Percentiles rank a stretch among this genome's conserved stretches.
phyloP scores from a whole-genome alignment of 2,888 invertebrate species.

The Tortricodes alternella region DNA sequence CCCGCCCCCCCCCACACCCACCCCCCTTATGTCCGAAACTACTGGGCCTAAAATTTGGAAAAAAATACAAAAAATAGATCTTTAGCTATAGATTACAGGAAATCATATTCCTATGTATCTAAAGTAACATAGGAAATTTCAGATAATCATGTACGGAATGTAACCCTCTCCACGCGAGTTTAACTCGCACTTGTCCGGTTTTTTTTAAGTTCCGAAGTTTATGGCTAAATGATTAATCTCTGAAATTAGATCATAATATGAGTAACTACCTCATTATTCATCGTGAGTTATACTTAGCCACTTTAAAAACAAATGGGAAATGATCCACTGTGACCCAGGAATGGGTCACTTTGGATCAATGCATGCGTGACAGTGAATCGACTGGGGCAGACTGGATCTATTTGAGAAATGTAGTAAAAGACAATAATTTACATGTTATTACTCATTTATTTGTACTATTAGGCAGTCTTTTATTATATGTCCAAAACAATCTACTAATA shows the following conservation, averaged over 20 bases:
- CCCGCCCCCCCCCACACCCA: too few species aligned
- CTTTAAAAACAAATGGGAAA: slow-evolving; percentile 20
- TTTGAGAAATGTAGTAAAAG: slow-evolving; percentile 6
- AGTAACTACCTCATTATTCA: slow-evolving; percentile 5
- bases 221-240: slow-evolving; percentile 1
- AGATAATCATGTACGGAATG: too few species aligned
- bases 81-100: too few species aligned
- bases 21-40: too few species aligned
- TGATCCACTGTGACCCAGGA: slow-evolving; percentile 24
- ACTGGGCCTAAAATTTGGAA: too few species aligned
- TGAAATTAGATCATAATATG: not conserved
- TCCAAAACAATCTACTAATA: not conserved
- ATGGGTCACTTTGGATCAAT: slow-evolving; percentile 22
- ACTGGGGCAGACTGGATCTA: not conserved
- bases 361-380: slow-evolving; percentile 23
- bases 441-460: slow-evolving; percentile 6
- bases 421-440: not conserved
- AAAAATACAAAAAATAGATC: too few species aligned
- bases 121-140: too few species aligned
- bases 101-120: too few species aligned
- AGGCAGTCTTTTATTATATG: slow-evolving; percentile 3
- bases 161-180: too few species aligned
- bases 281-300: slow-evolving; percentile 3
- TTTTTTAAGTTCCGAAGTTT: slow-evolving; percentile 2
- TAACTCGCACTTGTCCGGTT: too few species aligned